Evolutionary conservation across 2,888 invertebrate genomes (phyloP), one percentile per base, ranked within the genome.

Genomic region (Chesias legatella): DNA sequence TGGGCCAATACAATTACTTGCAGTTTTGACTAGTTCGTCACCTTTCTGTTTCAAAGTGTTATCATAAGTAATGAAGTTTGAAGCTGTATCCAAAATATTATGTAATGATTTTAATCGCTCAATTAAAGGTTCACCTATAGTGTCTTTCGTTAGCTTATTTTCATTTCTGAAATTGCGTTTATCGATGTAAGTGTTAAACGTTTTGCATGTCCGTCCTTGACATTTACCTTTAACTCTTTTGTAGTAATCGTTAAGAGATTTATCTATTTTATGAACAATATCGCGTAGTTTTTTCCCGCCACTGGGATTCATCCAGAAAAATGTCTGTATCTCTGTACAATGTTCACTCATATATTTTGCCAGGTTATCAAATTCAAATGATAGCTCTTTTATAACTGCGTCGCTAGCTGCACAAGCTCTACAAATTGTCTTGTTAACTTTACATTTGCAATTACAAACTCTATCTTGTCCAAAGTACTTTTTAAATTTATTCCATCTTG

Each of bases 281-380:
- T 83, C 75, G 55, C 68, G 66, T 0, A 86, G 51, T 44, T 73
- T 76, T 31, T 73, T 70, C 0, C 84, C 84, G 0, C 76, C 80
- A 1, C 42, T 66, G 0, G 85, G 85, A 39, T 84, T 84, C 67
- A 74, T 72, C 67, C 67, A 70, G 33, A 83, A 85, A 48, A 59
- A 86, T 0, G 78, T 79, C 53, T 84, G 82, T 36, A 86, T 77
- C 52, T 84, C 85, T 1, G 77, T 76, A 40, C 82, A 84, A 50
- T 86, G 83, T 8, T 76, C 74, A 3, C 53, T 63, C 71, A 84
- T 81, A 28, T 72, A 86, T 7, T 66, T 58, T 0, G 73, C 70
- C 29, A 86, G 46, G 34, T 79, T 77, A 5, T 81, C 69, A 17
- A 85, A 73, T 48, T 83, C 81, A 29, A 78, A 79, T 30, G 75